Evolutionary conservation across 53 echinoderm and acorn worm genomes (phyloP).

Genomic region (Patiria pectinifera): DNA sequence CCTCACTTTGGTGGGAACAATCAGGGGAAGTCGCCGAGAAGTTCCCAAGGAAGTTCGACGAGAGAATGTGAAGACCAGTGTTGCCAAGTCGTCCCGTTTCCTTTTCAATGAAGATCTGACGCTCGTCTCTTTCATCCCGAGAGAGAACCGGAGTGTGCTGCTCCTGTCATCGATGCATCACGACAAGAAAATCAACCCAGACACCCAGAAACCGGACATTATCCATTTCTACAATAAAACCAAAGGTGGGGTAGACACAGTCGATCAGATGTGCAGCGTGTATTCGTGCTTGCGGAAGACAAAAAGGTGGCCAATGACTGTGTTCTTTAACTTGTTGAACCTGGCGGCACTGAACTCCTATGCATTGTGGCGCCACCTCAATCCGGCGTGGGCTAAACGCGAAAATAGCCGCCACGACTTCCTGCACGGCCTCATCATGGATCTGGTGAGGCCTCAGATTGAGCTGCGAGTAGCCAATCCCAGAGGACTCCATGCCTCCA

Average conservation of each 20-base stretch:
- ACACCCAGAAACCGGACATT: slow-evolving; percentile 11
- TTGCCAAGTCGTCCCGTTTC: slow-evolving; percentile 27
- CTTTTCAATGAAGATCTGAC: slow-evolving; percentile 6
- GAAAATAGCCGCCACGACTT: slow-evolving; percentile 3
- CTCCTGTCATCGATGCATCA: slow-evolving; percentile 41
- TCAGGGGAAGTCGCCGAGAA: slow-evolving; percentile 2
- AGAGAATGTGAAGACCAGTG: background rate
- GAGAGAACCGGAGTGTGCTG: slow-evolving; percentile 5
- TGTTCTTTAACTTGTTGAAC: slow-evolving; percentile 35
- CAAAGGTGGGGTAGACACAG: slow-evolving; percentile 33
- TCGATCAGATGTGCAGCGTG: background rate
- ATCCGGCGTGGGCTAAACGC: background rate
- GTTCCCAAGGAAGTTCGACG: slow-evolving; percentile 19
- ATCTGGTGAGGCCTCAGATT: background rate
- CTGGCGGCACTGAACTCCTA: slow-evolving; percentile 22
- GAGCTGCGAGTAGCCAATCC: slow-evolving; percentile 12
- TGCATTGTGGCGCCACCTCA: background rate
- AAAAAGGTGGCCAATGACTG: slow-evolving; percentile 49
- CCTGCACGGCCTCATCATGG: background rate
- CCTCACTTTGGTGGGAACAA: slow-evolving; percentile 33
- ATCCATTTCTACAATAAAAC: slow-evolving; percentile 20
- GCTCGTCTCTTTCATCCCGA: slow-evolving; percentile 27
- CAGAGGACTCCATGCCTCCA: background rate
- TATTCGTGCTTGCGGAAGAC: background rate
- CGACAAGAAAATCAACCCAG: background rate